These are phyloP conservation scores for Hemaris fuciformis DNA, from an alignment of 2,888 invertebrate species.

Conservation along the genomic window DNA sequence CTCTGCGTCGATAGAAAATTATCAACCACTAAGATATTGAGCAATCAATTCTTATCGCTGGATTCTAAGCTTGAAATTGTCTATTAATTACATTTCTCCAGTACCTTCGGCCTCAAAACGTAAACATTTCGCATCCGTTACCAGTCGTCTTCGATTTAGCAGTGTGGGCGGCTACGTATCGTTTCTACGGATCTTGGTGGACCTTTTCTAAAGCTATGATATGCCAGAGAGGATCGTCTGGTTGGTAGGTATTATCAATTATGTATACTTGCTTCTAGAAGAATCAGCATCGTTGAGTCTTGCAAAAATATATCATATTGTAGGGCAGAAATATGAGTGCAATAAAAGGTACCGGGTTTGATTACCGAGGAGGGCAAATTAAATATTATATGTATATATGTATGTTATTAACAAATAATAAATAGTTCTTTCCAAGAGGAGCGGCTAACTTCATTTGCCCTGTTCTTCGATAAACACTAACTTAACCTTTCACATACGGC, in stretches of 20 bases:
- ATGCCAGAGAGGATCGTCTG: conserved; percentile 35
- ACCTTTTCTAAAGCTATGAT: background rate
- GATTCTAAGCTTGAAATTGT: background rate
- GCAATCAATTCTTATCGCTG: background rate
- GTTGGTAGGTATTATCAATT: conserved; percentile 28
- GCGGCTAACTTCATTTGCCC: too few relatives aligned
- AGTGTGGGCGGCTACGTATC: conserved; percentile 39
- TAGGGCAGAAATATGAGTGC: too few relatives aligned
- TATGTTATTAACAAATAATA: too few relatives aligned
- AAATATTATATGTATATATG: too few relatives aligned
- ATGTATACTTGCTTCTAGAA: background rate
- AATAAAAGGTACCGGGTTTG: too few relatives aligned
- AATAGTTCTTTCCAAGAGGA: too few relatives aligned
- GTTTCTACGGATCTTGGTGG: conserved; percentile 22
- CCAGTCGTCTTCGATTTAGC: conserved; percentile 46
- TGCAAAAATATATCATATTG: too few relatives aligned
- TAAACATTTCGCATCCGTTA: conserved; percentile 51
- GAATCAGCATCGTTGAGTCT: too few relatives aligned
- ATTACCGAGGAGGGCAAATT: too few relatives aligned
- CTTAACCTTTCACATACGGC: too few relatives aligned
- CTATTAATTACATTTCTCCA: conserved; percentile 28
- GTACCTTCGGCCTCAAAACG: conserved; percentile 38
- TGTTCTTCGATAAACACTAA: background rate
- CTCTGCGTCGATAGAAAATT: too few relatives aligned
- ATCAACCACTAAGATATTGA: background rate